Evolutionary conservation across 2,888 invertebrate genomes (phyloP).

Genomic region (Dascillus cervinus): DNA sequence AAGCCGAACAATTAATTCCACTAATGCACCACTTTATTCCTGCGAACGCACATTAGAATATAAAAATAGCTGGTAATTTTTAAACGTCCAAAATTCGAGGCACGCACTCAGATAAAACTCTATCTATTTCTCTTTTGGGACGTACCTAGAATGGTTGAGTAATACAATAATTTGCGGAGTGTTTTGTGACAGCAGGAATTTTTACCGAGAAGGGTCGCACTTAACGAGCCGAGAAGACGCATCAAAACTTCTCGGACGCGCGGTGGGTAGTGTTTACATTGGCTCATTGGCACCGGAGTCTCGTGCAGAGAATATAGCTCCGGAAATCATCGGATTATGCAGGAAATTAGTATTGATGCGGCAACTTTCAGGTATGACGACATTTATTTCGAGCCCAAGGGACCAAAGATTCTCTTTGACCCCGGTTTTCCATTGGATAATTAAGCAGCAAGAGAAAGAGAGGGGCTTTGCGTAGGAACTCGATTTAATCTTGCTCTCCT

Average conservation of each 20-base stretch:
- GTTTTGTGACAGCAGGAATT: no score
- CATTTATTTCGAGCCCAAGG: no score
- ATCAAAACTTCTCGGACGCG: no score
- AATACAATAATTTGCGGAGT: constrained; percentile 23
- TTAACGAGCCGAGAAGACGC: no score
- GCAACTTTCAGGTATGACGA: no score
- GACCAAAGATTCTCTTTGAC: no score
- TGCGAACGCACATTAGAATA: constrained; percentile 19
- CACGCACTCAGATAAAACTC: constrained; percentile 23
- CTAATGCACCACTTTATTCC: constrained; percentile 26
- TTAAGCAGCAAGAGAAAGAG: no score
- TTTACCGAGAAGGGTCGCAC: no score
- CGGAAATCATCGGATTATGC: constrained; percentile 26
- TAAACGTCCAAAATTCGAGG: constrained; percentile 22
- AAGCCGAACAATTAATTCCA: constrained; percentile 22
- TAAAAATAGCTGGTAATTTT: constrained; percentile 25
- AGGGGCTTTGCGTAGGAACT: no score
- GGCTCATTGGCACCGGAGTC: constrained; percentile 9
- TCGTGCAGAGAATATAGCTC: no score
- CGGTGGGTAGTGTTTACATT: no score
- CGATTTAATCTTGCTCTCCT: constrained; percentile 9
- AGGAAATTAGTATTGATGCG: constrained; percentile 26
- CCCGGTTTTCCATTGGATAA: constrained; percentile 11
- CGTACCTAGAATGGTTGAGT: constrained; percentile 15
- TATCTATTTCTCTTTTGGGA: constrained; percentile 19